Evolutionary conservation across 2,888 invertebrate species (phyloP).

Genomic region (Stenchaetothrips biformis): DNA sequence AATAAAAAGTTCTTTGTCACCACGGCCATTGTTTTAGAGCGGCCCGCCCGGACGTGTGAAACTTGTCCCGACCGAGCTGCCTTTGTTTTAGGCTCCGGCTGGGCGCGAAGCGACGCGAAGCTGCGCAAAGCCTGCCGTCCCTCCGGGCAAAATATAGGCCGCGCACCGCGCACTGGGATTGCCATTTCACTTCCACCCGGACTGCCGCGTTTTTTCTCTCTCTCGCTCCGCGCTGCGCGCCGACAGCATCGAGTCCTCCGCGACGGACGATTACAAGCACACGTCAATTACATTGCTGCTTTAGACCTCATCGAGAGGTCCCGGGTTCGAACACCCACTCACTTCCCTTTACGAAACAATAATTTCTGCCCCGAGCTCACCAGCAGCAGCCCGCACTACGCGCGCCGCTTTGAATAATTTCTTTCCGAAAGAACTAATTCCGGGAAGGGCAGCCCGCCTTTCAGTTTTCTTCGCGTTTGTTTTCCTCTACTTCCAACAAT

Average conservation of each 20-base stretch:
- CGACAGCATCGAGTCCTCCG: slow-evolving; percentile 38
- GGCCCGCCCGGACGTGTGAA: slow-evolving; percentile 17
- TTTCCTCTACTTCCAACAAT: slow-evolving; percentile 19
- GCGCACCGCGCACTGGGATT: slow-evolving; percentile 28
- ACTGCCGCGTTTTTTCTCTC: slow-evolving; percentile 21
- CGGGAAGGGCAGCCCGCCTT: too few relatives aligned
- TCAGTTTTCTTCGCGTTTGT: not conserved
- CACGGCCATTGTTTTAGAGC: slow-evolving; percentile 20
- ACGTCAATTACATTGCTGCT: too few relatives aligned
- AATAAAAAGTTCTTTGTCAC: slow-evolving; percentile 17
- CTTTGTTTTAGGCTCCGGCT: slow-evolving; percentile 14
- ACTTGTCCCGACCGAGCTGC: not conserved
- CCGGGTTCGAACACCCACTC: too few relatives aligned
- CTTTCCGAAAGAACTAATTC: not conserved
- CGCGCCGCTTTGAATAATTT: not conserved
- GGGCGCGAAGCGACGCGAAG: slow-evolving; percentile 31
- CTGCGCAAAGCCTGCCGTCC: slow-evolving; percentile 36
- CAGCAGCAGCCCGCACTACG: too few relatives aligned
- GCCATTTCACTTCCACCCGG: slow-evolving; percentile 34
- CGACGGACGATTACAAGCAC: too few relatives aligned
- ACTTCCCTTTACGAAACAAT: too few relatives aligned
- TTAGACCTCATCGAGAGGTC: too few relatives aligned
- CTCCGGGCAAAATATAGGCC: slow-evolving; percentile 35
- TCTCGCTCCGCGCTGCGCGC: slow-evolving; percentile 27
- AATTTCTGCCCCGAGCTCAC: too few relatives aligned